Percentiles rank a stretch among this genome's conserved stretches.
Evolutionary conservation across 1,140 invertebrate species (phyloP).

Genomic region (Pantala flavescens): DNA sequence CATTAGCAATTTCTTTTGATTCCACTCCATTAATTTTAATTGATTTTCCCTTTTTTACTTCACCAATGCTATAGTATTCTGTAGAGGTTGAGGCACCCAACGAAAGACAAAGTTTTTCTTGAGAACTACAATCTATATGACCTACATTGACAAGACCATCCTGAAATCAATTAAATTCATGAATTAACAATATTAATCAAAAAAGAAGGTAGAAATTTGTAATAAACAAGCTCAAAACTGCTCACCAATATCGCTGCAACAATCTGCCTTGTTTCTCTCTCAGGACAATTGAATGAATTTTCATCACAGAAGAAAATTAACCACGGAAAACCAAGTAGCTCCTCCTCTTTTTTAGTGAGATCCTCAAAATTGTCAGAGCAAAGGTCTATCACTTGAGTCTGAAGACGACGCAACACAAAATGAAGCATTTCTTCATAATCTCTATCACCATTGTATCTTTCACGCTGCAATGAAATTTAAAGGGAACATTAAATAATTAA

Average conservation of each 20-base stretch:
- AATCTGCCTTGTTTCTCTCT: slow-evolving; percentile 42
- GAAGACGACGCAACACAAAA: slow-evolving; percentile 34
- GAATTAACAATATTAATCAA: too few species aligned
- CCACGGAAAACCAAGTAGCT: slow-evolving; percentile 27
- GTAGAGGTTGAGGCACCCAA: slow-evolving; percentile 24
- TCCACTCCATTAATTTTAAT: slow-evolving; percentile 29
- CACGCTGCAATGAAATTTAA: slow-evolving; percentile 27
- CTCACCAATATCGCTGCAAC: slow-evolving; percentile 52
- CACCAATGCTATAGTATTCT: not conserved
- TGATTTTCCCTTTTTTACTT: not conserved
- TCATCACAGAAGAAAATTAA: slow-evolving; percentile 38
- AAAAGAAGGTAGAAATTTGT: too few species aligned
- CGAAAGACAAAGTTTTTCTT: slow-evolving; percentile 38
- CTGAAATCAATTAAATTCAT: slow-evolving; percentile 30
- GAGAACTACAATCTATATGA: slow-evolving; percentile 35
- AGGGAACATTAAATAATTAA: too few species aligned
- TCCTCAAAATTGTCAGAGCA: slow-evolving; percentile 28
- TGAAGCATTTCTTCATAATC: slow-evolving; percentile 32
- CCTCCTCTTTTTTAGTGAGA: slow-evolving; percentile 12
- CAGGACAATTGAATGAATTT: slow-evolving; percentile 41
- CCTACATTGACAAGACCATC: slow-evolving; percentile 47
- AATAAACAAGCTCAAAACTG: too few species aligned
- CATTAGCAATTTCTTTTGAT: slow-evolving; percentile 41
- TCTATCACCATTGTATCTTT: slow-evolving; percentile 35
- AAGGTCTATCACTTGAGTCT: slow-evolving; percentile 29